Evolutionary conservation across 2,888 invertebrate species (phyloP), one percentile per base, ranked within the genome.

Genomic region (Physocephala rufipes): DNA sequence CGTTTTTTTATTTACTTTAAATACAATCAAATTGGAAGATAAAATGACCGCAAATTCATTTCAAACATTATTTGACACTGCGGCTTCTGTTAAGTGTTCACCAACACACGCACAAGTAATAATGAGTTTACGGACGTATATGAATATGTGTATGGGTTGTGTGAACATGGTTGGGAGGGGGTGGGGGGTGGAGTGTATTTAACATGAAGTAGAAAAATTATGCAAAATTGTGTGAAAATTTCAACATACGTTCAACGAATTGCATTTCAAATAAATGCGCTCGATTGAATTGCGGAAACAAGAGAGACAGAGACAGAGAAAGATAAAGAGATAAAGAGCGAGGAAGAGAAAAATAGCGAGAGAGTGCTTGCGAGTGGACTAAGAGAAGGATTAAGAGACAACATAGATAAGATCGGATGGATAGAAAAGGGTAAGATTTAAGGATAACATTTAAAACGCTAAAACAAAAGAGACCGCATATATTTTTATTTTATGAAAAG

Each of bases 151-250:
- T 59, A 30, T 16, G 30, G n/a, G n/a, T n/a, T 59, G 59, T 30
- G 49, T 49, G 49, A 5, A 3, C 16, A 3, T 49, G 49, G 49
- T 15, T 15, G 12, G 3, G 49, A 13, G 49, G 16, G 49, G 3
- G 45, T 12, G 15, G 45, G 45, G 45, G 45, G 45, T 45, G 45
- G n/a, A 15, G 19, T 12, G 26, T 59, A 30, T n/a, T 59, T 59
- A 30, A 59, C 28, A 59, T 59, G 26, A 1, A 59, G 59, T 30
- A 30, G 59, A 59, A 59, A 59, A 26, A 59, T 26, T 59, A 59
- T 59, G 28, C 36, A 59, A 26, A 59, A 26, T 28, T 26, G 36
- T 28, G 59, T 2, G 36, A 30, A 16, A 30, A 59, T 4, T 30
- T 26, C 19, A 59, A 19, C 26, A 30, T 59, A 19, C n/a, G n/a